phyloP scores from a whole-genome alignment of 1,140 invertebrate species.

The Drosophila cardini region DNA sequence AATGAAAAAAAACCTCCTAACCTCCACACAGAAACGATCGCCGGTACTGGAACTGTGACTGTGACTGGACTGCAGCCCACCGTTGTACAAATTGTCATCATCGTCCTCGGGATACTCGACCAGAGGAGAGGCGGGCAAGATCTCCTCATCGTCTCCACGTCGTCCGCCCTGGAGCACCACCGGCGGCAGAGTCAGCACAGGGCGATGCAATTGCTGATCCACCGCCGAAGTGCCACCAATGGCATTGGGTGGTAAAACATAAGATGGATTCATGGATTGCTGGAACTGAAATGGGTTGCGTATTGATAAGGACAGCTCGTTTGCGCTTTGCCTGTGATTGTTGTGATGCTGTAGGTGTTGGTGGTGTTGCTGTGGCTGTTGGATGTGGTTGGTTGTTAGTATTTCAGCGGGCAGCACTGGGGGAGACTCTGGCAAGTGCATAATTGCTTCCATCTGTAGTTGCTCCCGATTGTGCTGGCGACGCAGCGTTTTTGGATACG shows the following conservation, averaged over 20 bases:
- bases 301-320: constrained; percentile 39
- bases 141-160: constrained; percentile 66
- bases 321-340: constrained; percentile 40
- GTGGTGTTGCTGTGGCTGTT: constrained; percentile 9
- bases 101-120: constrained; percentile 90
- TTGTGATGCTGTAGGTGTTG: constrained; percentile 29
- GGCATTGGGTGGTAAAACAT: constrained; percentile 17
- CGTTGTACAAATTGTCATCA: constrained; percentile 84
- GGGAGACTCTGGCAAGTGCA: constrained; percentile 44
- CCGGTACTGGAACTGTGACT: constrained; percentile 76
- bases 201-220: constrained; percentile 81
- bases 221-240: constrained; percentile 41
- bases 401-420: constrained; percentile 26
- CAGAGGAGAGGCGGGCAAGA: constrained; percentile 63
- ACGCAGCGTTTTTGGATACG: constrained; percentile 74
- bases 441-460: constrained; percentile 42
- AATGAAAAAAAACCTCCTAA: constrained; percentile 79
- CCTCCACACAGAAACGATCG: constrained; percentile 84
- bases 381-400: constrained; percentile 29
- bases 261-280: constrained; percentile 8
- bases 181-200: constrained; percentile 78
- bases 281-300: constrained; percentile 74
- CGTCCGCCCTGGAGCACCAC: constrained; percentile 76
- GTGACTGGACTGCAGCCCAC: constrained; percentile 61
- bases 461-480: constrained; percentile 54